phyloP scores from a whole-genome alignment of 2,797 vertebrate genomes.

The Channallabes apus region DNA sequence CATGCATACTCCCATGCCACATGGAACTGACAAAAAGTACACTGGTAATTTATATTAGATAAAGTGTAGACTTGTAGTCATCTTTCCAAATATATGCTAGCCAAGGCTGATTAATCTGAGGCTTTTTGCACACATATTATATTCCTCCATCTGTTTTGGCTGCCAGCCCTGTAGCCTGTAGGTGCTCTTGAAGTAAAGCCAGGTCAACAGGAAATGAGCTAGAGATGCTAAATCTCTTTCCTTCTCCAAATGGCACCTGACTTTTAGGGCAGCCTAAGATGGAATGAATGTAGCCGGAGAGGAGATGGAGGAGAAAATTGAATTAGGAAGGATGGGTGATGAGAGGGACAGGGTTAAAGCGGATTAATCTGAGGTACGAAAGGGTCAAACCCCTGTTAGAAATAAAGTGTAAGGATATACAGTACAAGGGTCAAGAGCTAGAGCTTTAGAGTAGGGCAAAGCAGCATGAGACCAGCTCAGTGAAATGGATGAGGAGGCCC shows the following conservation, averaged over 20 bases:
- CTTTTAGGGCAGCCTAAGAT: constrained; percentile 6
- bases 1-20: neutral
- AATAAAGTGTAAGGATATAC: neutral
- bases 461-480: neutral
- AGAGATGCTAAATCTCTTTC: constrained; percentile 25
- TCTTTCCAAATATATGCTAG: neutral
- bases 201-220: constrained; percentile 40
- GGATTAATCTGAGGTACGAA: constrained; percentile 23
- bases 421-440: constrained; percentile 10
- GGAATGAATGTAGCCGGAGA: constrained; percentile 7
- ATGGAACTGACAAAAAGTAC: neutral
- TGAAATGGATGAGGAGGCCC: neutral
- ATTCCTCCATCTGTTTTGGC: constrained; percentile 22
- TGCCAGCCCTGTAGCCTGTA: constrained; percentile 13
- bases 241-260: constrained; percentile 24
- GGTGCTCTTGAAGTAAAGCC: constrained; percentile 29
- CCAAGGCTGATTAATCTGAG: neutral
- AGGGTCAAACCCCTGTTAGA: constrained; percentile 14
- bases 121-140: neutral
- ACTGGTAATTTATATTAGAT: neutral
- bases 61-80: neutral
- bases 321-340: constrained; percentile 12
- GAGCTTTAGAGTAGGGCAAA: neutral
- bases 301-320: constrained; percentile 30
- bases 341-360: constrained; percentile 3